phyloP scores from a whole-genome alignment of 1,140 invertebrate species.

The Helicorthomorpha holstii region DNA sequence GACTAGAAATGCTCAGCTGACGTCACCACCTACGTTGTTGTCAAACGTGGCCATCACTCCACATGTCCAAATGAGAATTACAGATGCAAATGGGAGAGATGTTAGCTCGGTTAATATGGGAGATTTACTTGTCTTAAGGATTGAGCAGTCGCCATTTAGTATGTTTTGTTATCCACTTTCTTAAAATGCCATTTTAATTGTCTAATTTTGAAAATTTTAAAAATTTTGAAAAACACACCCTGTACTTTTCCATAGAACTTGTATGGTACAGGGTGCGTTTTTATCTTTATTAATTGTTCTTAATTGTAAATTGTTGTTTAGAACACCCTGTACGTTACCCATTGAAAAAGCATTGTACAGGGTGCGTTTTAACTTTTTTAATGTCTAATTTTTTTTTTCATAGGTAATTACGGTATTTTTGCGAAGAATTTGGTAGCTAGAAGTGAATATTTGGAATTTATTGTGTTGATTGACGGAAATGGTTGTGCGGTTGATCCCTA shows the following conservation, averaged over 20 bases:
- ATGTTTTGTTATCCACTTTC: background rate
- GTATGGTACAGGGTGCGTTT: too few species aligned
- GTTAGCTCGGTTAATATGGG: conserved; percentile 30
- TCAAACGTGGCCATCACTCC: conserved; percentile 35
- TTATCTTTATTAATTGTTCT: too few species aligned
- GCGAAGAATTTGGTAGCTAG: conserved; percentile 32
- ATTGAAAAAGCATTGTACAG: too few species aligned
- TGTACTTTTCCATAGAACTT: too few species aligned
- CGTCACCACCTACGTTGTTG: conserved; percentile 19
- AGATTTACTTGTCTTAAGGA: conserved; percentile 29
- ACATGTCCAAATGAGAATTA: conserved; percentile 30
- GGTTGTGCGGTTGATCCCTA: conserved; percentile 32
- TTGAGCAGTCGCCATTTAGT: conserved; percentile 29
- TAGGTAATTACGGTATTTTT: conserved; percentile 32
- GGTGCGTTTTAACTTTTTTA: too few species aligned
- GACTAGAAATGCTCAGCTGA: background rate
- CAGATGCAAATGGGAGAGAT: conserved; percentile 27
- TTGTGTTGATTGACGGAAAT: conserved; percentile 31
- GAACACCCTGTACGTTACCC: too few species aligned
- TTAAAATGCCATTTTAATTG: background rate
- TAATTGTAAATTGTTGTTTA: too few species aligned
- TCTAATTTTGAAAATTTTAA: background rate
- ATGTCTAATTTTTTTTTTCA: background rate
- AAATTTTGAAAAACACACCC: too few species aligned
- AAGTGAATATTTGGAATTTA: conserved; percentile 31